A percentile compares a stretch with the other conserved stretches of the same genome.
phyloP scores from a whole-genome alignment of 2,113 vertebrate species.

The Calyptommatus sinebrachiatus region DNA sequence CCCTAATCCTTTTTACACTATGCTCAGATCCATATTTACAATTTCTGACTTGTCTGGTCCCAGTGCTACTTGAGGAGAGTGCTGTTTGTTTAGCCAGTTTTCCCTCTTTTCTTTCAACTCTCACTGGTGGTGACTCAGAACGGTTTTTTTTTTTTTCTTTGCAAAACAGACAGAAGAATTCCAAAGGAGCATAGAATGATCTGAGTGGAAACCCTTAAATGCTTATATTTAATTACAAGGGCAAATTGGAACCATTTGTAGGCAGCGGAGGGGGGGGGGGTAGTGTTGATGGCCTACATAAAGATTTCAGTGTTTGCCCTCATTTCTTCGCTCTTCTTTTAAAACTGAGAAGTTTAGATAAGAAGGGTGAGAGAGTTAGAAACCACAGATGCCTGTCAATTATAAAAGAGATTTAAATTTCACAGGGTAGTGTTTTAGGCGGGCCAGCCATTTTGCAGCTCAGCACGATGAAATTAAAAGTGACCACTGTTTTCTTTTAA shows the following conservation, averaged over 20 bases:
- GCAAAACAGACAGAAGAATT: constrained; percentile 75
- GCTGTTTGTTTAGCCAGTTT: constrained; percentile 65
- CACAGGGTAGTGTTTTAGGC: constrained; percentile 34
- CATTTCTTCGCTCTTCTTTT: constrained; percentile 30
- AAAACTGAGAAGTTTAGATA: constrained; percentile 60
- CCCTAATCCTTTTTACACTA: constrained; percentile 73
- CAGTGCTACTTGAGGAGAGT: constrained; percentile 66
- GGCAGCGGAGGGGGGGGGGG: constrained; percentile 20
- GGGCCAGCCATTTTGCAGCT: constrained; percentile 17
- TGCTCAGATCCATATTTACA: constrained; percentile 77
- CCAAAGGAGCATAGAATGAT: constrained; percentile 84
- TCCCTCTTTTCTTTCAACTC: constrained; percentile 58
- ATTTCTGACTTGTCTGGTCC: constrained; percentile 68
- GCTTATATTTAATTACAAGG: constrained; percentile 88
- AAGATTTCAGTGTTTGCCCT: constrained; percentile 73
- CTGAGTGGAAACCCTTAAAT: constrained; percentile 83
- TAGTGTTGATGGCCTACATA: constrained; percentile 72
- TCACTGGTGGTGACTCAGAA: constrained; percentile 41
- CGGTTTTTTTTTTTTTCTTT: constrained; percentile 63
- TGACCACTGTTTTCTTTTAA: constrained; percentile 52
- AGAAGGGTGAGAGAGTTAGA: constrained; percentile 47
- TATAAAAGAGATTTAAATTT: constrained; percentile 27
- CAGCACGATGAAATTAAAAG: constrained; percentile 48
- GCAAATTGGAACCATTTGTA: constrained; percentile 93
- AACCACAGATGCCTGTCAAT: neutral